Conservation (phyloP, 2,113 vertebrate genomes). For the Copsychus sechellarum region DNA sequence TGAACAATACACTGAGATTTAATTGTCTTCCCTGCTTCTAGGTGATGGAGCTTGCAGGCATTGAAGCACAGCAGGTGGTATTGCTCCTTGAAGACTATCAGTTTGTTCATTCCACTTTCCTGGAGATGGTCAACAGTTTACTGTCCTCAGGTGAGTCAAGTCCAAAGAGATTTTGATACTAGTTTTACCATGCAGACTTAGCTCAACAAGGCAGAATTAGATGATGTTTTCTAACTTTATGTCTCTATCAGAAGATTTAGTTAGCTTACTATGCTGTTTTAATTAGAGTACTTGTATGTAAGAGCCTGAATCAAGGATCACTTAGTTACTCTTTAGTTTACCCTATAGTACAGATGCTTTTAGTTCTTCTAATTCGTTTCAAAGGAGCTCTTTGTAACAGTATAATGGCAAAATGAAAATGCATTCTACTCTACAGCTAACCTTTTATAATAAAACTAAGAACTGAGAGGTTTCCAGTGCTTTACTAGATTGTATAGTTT, state of each 20-base stretch:
- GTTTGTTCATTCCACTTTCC: slow-evolving; percentile 87
- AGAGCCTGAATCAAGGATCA: neutral
- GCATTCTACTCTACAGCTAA: neutral
- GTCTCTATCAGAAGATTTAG: neutral
- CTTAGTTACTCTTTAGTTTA: neutral
- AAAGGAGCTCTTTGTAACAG: neutral
- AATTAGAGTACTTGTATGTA: neutral
- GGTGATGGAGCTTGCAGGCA: slow-evolving; percentile 90
- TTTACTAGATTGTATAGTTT: neutral
- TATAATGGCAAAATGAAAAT: neutral
- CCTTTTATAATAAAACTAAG: neutral
- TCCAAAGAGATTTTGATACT: neutral
- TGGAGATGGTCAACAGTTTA: slow-evolving; percentile 98
- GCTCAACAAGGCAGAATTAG: neutral
- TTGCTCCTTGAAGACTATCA: slow-evolving; percentile 94
- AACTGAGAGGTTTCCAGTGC: neutral
- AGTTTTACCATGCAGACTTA: neutral
- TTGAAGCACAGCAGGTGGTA: slow-evolving; percentile 92
- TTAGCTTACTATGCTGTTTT: neutral
- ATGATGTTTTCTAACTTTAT: neutral
- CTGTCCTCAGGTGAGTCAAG: slow-evolving; percentile 90
- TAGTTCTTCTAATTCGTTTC: neutral
- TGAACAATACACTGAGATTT: neutral
- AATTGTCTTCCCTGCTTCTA: slow-evolving; percentile 42
- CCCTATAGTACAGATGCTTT: neutral